These are phyloP conservation scores for Drosophila mulleri DNA, from an alignment of 2,888 invertebrate species.

Conservation along the genomic window DNA sequence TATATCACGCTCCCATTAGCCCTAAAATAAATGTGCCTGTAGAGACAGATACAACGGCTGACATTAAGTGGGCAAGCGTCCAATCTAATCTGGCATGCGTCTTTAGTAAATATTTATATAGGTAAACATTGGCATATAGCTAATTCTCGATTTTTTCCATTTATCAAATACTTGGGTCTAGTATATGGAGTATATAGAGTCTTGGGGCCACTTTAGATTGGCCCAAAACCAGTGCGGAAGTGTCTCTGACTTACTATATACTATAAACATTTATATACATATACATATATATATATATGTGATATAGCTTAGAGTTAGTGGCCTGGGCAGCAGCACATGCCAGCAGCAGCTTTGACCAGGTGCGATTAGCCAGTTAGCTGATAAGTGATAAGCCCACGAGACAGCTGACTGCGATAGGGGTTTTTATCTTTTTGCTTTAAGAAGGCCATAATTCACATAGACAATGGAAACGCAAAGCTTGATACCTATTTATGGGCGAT, in stretches of 20 bases:
- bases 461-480: constrained; percentile 15
- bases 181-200: constrained; percentile 2
- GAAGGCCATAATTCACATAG: constrained; percentile 34
- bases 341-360: background rate
- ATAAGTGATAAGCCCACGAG: constrained; percentile 18
- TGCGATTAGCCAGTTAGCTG: constrained; percentile 39
- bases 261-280: background rate
- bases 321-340: background rate
- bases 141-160: constrained; percentile 14
- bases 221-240: constrained; percentile 33
- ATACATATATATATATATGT: background rate
- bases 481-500: constrained; percentile 22
- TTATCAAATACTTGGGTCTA: constrained; percentile 7
- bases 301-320: background rate
- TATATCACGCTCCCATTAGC: constrained; percentile 55
- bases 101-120: constrained; percentile 54
- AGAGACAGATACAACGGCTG: constrained; percentile 37
- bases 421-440: constrained; percentile 5
- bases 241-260: constrained; percentile 10
- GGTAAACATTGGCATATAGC: constrained; percentile 40
- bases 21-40: constrained; percentile 49
- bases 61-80: constrained; percentile 47
- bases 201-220: constrained; percentile 29
- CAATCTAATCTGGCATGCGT: constrained; percentile 46
- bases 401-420: constrained; percentile 22